phyloP scores from a whole-genome alignment of 2,888 invertebrate genomes.

The Protophormia terraenovae region DNA sequence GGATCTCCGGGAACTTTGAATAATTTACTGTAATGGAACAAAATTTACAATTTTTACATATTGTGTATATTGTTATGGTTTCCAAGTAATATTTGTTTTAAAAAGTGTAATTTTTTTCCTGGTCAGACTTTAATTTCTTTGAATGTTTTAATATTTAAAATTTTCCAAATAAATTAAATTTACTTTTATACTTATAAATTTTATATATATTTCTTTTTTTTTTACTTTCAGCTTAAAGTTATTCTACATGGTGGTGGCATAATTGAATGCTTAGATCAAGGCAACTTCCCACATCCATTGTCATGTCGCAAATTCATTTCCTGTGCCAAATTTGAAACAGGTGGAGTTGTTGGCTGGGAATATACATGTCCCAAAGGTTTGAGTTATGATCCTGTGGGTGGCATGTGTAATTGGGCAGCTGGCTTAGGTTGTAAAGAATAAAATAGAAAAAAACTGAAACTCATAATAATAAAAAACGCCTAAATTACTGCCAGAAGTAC shows the following conservation, averaged over 20 bases:
- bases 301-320: slow-evolving; percentile 96
- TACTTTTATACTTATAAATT: too few species aligned
- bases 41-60: too few species aligned
- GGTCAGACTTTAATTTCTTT: too few species aligned
- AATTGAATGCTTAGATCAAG: slow-evolving; percentile 93
- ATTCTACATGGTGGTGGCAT: slow-evolving; percentile 86
- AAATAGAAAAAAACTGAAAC: background rate
- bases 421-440: slow-evolving; percentile 89
- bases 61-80: too few species aligned
- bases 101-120: too few species aligned
- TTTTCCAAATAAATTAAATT: too few species aligned
- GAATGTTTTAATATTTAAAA: too few species aligned
- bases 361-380: slow-evolving; percentile 93
- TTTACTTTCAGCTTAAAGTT: slow-evolving; percentile 80
- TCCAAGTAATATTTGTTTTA: too few species aligned
- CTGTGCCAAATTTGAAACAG: slow-evolving; percentile 91
- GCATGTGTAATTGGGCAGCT: slow-evolving; percentile 94
- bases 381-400: slow-evolving; percentile 94
- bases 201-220: background rate
- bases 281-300: slow-evolving; percentile 94
- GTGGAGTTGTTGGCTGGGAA: slow-evolving; percentile 91
- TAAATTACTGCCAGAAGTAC: slow-evolving; percentile 42
- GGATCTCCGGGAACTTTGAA: too few species aligned
- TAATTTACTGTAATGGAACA: too few species aligned
- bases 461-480: slow-evolving; percentile 38